A percentile compares a stretch with the other conserved stretches of the same genome.
These are phyloP conservation scores for Plecturocebus donacophilus DNA, from an alignment of 2,113 vertebrate genomes.

Conservation along the genomic window DNA sequence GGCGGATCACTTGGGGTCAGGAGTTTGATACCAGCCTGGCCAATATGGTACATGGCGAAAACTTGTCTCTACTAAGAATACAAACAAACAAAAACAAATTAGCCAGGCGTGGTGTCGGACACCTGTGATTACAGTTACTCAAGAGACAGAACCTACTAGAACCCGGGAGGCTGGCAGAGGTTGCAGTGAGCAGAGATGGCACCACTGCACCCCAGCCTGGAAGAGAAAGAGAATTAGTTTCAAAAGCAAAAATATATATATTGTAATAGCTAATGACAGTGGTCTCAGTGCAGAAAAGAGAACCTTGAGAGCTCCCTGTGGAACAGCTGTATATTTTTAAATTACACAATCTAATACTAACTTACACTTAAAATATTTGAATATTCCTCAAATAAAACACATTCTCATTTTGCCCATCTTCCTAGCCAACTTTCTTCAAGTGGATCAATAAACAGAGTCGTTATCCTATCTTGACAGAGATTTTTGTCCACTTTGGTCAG, in stretches of 20 bases:
- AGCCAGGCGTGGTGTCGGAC: rapidly evolving
- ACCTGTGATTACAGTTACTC: too few relatives aligned
- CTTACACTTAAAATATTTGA: neutral
- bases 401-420: neutral
- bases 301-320: neutral
- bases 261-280: neutral
- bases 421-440: neutral
- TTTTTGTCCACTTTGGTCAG: neutral
- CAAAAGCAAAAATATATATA: too few relatives aligned
- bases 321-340: neutral
- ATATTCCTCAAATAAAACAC: neutral
- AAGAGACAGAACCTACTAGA: too few relatives aligned
- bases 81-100: too few relatives aligned
- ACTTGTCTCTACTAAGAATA: too few relatives aligned
- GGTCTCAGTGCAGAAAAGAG: neutral
- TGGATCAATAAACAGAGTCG: neutral
- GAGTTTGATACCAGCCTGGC: too few relatives aligned
- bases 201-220: too few relatives aligned
- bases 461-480: neutral
- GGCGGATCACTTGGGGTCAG: too few relatives aligned
- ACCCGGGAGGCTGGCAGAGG: too few relatives aligned
- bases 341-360: neutral
- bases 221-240: too few relatives aligned
- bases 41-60: too few relatives aligned
- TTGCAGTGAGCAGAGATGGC: too few relatives aligned